These are phyloP conservation scores for Nomada fabriciana DNA, from an alignment of 2,888 invertebrate species.

Conservation along the genomic window DNA sequence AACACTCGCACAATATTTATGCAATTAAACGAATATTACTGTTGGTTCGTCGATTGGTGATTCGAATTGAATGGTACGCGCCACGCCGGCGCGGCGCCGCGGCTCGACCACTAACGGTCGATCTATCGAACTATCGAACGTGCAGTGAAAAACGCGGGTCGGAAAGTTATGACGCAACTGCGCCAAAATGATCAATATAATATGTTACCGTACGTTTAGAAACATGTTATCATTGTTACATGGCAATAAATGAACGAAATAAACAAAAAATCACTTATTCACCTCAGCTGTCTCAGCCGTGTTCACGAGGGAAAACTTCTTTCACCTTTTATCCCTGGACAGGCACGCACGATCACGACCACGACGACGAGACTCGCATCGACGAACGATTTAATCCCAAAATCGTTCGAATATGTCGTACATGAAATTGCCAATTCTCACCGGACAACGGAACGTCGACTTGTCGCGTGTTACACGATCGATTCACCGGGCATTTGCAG, in stretches of 20 bases:
- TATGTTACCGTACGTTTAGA: too few relatives aligned
- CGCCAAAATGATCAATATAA: neutral
- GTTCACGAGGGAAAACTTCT: constrained; percentile 17
- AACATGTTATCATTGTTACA: too few relatives aligned
- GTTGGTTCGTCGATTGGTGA: neutral
- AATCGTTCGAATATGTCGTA: constrained; percentile 42
- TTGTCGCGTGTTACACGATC: constrained; percentile 55
- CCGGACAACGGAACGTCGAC: constrained; percentile 34
- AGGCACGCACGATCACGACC: constrained; percentile 43
- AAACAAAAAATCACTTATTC: neutral
- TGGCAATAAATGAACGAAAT: neutral
- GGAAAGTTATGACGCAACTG: neutral
- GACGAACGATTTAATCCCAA: constrained; percentile 49
- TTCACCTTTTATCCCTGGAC: constrained; percentile 53
- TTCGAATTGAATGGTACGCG: neutral
- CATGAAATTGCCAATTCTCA: constrained; percentile 30
- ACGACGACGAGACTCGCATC: constrained; percentile 30
- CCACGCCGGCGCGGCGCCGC: neutral
- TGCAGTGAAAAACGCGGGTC: constrained; percentile 7
- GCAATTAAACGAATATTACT: neutral
- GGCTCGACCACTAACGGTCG: neutral
- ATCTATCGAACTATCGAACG: neutral
- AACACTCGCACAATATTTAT: neutral
- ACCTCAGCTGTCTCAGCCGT: constrained; percentile 31
- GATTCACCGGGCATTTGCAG: constrained; percentile 54